Evolutionary conservation across 2,888 invertebrate genomes (phyloP).

Genomic region (Alsophila aescularia): DNA sequence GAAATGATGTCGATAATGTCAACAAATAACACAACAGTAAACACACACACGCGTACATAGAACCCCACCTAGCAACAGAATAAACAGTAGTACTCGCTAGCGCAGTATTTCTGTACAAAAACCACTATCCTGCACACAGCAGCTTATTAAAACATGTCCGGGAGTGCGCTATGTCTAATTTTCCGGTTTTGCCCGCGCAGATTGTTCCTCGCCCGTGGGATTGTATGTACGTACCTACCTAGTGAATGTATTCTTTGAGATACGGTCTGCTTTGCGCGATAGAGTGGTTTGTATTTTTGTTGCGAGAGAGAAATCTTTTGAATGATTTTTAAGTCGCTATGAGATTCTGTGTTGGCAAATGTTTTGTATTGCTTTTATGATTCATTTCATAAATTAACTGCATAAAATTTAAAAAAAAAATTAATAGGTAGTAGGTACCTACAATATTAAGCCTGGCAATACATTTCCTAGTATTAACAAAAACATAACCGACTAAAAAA

Average conservation of each 20-base stretch:
- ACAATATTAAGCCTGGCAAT: no score
- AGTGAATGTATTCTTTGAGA: constrained; percentile 16
- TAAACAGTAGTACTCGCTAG: no score
- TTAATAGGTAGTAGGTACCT: no score
- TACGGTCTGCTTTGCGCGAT: constrained; percentile 17
- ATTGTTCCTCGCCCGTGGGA: constrained; percentile 66
- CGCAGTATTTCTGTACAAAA: constrained; percentile 35
- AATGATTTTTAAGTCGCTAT: not conserved
- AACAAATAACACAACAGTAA: not conserved
- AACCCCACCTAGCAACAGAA: constrained; percentile 16
- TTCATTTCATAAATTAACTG: no score
- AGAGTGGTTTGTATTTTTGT: constrained; percentile 19
- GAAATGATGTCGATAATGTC: no score
- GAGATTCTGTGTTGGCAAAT: no score
- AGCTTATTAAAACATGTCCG: constrained; percentile 61
- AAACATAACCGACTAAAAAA: no score
- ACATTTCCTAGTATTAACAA: no score
- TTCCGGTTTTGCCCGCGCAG: constrained; percentile 78
- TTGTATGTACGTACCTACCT: constrained; percentile 9
- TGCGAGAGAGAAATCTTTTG: not conserved
- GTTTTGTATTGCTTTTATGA: no score
- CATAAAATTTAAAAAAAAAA: no score
- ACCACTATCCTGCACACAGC: constrained; percentile 43
- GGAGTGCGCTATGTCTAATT: constrained; percentile 72
- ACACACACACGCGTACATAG: not conserved